phyloP scores from a whole-genome alignment of 2,113 vertebrate species.

The Lates calcarifer region DNA sequence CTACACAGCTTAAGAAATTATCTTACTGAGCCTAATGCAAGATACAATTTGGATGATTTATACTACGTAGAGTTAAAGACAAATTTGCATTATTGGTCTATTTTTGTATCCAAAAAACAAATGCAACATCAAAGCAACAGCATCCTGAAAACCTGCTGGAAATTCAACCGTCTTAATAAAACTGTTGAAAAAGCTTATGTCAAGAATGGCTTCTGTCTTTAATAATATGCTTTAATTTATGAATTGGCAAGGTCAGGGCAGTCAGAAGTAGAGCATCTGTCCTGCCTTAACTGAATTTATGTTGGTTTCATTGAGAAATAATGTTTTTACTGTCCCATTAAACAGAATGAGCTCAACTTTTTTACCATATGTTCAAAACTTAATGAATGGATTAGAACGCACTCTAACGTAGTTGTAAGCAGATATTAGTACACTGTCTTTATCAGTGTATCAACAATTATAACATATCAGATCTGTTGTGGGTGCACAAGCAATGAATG shows the following conservation, averaged over 20 bases:
- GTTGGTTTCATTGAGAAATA: neutral
- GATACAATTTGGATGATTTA: conserved; percentile 62
- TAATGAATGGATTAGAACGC: too few relatives aligned
- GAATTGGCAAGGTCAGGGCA: neutral
- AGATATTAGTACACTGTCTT: too few relatives aligned
- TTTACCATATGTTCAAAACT: neutral
- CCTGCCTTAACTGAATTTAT: neutral
- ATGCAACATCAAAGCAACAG: conserved; percentile 22
- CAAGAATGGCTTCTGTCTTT: neutral
- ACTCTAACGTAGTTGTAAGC: too few relatives aligned
- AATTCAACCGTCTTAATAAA: conserved; percentile 17
- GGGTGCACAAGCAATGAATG: too few relatives aligned
- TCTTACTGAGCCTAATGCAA: conserved; percentile 58
- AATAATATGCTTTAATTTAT: neutral
- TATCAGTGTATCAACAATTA: too few relatives aligned
- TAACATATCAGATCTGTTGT: too few relatives aligned
- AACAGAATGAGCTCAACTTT: neutral
- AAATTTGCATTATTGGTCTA: conserved; percentile 56
- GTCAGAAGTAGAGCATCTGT: neutral
- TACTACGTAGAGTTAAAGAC: conserved; percentile 29
- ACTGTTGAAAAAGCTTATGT: neutral
- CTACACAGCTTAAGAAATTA: conserved; percentile 65
- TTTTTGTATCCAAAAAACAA: conserved; percentile 43
- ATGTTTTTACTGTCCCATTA: too few relatives aligned
- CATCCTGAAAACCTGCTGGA: conserved; percentile 11